Percentiles rank a stretch among this genome's conserved stretches.
phyloP scores from a whole-genome alignment of 2,113 vertebrate species.

The Calypte anna region DNA sequence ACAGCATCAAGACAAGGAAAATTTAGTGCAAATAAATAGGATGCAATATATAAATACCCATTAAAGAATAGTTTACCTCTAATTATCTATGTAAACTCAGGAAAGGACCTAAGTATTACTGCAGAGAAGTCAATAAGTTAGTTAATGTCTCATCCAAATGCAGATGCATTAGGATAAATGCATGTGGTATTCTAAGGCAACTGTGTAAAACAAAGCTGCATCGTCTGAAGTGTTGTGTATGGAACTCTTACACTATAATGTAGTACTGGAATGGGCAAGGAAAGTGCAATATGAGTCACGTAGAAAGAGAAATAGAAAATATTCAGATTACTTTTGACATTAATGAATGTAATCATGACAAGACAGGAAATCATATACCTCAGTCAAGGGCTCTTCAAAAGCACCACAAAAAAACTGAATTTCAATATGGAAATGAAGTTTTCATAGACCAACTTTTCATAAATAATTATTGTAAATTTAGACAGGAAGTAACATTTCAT shows the following conservation, averaged over 20 bases:
- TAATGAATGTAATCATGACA: not conserved
- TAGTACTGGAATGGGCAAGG: not conserved
- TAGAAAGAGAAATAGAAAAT: not conserved
- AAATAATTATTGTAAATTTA: not conserved
- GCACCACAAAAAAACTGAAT: not conserved
- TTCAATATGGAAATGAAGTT: not conserved
- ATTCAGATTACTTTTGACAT: not conserved
- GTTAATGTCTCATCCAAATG: not conserved
- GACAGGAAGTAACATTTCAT: not conserved
- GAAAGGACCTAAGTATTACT: not conserved
- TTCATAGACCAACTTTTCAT: not conserved
- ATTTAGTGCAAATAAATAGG: not conserved
- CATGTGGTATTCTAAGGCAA: not conserved
- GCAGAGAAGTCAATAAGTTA: not conserved
- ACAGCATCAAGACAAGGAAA: not conserved
- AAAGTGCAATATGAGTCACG: not conserved
- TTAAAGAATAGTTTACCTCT: not conserved
- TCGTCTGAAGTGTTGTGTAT: not conserved
- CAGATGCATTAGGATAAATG: not conserved
- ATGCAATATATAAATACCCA: not conserved
- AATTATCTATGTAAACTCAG: not conserved
- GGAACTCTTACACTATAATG: not conserved
- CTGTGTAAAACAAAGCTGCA: not conserved
- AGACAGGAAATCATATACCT: not conserved
- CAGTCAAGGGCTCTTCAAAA: constrained; percentile 1